phyloP scores from a whole-genome alignment of 2,797 vertebrate species.

The Catharus ustulatus region DNA sequence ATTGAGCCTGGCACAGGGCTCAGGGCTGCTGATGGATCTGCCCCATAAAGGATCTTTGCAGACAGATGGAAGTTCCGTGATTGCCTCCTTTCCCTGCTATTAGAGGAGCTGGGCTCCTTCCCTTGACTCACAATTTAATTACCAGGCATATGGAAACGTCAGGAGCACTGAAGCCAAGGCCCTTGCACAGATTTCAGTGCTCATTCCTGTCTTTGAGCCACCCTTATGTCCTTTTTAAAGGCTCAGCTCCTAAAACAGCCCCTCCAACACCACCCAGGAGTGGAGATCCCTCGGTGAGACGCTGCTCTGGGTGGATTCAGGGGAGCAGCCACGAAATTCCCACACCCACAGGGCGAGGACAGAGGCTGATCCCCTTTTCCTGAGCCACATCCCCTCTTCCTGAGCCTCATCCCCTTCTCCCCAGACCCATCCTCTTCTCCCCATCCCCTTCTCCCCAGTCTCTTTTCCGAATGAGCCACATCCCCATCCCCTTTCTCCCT shows the following conservation, averaged over 20 bases:
- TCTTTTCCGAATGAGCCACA: too few relatives aligned
- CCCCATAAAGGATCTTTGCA: slow-evolving; percentile 41
- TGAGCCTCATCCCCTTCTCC: background rate
- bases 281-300: fast-evolving
- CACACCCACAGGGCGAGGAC: fast-evolving
- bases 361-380: background rate
- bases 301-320: background rate
- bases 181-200: background rate
- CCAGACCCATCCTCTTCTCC: background rate
- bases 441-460: background rate
- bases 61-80: slow-evolving; percentile 62
- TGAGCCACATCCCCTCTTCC: fast-evolving
- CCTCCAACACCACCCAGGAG: background rate
- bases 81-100: slow-evolving; percentile 49
- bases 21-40: slow-evolving; percentile 57
- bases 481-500: background rate
- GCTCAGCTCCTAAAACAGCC: background rate
- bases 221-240: background rate
- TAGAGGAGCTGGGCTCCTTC: slow-evolving; percentile 48
- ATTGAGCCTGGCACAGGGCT: slow-evolving; percentile 56
- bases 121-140: slow-evolving; percentile 53
- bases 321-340: background rate
- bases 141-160: slow-evolving; percentile 29
- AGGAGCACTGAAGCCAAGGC: background rate
- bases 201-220: background rate